Evolutionary conservation across 2,888 invertebrate genomes (phyloP), one percentile per base, ranked within the genome.

Genomic region (Clivina fossor): DNA sequence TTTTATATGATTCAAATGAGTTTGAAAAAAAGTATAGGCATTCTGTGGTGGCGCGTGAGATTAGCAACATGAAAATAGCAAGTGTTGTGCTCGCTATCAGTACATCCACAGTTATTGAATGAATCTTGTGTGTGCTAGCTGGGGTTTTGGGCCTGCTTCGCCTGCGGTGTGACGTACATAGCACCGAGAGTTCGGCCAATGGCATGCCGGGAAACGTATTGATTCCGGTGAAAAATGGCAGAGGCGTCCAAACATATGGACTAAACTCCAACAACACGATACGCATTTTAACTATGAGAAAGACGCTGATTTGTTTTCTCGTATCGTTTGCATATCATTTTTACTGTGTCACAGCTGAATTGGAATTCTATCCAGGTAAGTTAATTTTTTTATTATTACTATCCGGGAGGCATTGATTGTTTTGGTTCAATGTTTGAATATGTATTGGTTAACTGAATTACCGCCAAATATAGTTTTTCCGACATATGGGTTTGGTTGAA

Each of bases 221-320:
- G 72, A 72, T 71, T 68, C 62, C 60, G 66, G 58, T 62, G 61
- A 32, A 71, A 71, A 64, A 71, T 72, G 71, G 71, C 69, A 64
- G 68, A 65, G 59, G 61, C 63, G 65, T 67, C 67, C 68, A 66
- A 72, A 69, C 72, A 72, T 73, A 73, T 73, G 71, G 71, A 69
- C 65, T 69, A 64, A 69, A 66, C 60, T 65, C n/a, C n/a, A n/a
- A 58, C 58, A 58, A 60, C 63, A 61, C 58, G 58, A 58, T 63
- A 55, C 64, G 63, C 68, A 71, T n/a, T n/a, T n/a, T n/a, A n/a
- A n/a, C 66, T 65, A 72, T 71, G 71, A 71, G 66, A 68, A 66
- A 65, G 64, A 59, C 65, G 59, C 66, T 69, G 60, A 60, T 68
- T 64, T 64, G 65, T 62, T 60, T 66, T 67, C 68, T 69, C 68